phyloP scores from a whole-genome alignment of 2,797 vertebrate species.

The Tapirus indicus region DNA sequence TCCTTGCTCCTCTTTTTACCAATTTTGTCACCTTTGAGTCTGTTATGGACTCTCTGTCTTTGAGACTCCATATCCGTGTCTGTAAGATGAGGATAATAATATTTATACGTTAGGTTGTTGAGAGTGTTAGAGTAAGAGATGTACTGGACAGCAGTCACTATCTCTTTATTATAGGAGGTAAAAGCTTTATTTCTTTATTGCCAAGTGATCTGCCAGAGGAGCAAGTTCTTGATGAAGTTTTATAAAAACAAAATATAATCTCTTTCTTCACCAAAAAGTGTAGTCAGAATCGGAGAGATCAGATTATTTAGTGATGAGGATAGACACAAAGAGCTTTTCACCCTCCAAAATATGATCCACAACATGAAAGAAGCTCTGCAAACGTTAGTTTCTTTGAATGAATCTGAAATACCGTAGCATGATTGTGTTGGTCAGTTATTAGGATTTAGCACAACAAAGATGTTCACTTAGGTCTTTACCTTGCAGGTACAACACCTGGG shows the following conservation, averaged over 20 bases:
- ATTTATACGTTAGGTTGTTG: background rate
- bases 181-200: background rate
- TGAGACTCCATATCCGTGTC: background rate
- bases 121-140: background rate
- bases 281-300: background rate
- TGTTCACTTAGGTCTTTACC: background rate
- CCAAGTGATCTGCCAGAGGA: background rate
- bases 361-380: background rate
- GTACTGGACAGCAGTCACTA: background rate
- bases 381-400: background rate
- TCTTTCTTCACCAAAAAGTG: background rate
- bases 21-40: background rate
- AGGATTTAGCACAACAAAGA: background rate
- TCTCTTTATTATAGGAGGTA: background rate
- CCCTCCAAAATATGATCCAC: background rate
- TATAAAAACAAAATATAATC: background rate
- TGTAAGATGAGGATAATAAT: background rate
- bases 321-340: background rate
- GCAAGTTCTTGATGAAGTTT: background rate
- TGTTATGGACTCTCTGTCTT: background rate
- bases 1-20: background rate
- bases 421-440: background rate
- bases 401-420: background rate
- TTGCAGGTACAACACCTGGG: background rate
- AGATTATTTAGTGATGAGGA: background rate